phyloP scores from a whole-genome alignment of 2,888 invertebrate species.

The Eupithecia dodoneata region DNA sequence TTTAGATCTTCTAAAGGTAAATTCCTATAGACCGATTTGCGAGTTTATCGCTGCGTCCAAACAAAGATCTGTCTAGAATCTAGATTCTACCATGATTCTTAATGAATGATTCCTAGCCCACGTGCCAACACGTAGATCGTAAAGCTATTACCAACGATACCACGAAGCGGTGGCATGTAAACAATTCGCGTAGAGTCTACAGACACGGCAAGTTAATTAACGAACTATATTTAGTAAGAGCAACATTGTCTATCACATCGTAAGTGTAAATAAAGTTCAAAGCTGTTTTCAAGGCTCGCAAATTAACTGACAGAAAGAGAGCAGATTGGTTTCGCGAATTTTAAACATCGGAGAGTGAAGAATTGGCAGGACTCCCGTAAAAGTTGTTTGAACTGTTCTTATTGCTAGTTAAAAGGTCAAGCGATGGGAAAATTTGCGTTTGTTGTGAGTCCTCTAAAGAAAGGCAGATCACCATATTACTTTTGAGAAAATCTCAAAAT shows the following conservation, averaged over 20 bases:
- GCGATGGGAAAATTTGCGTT: neutral
- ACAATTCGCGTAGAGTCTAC: constrained; percentile 22
- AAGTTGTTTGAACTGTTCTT: neutral
- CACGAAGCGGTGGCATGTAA: constrained; percentile 21
- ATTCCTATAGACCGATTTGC: neutral
- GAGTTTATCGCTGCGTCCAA: neutral
- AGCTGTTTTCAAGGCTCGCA: constrained; percentile 14
- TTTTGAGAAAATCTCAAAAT: no score
- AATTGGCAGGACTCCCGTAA: constrained; percentile 10
- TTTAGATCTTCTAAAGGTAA: neutral
- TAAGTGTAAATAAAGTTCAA: constrained; percentile 32
- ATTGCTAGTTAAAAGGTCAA: neutral
- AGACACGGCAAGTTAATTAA: constrained; percentile 40
- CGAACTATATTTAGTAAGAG: constrained; percentile 38
- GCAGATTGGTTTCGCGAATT: constrained; percentile 8
- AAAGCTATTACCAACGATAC: constrained; percentile 18
- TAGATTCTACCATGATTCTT: neutral
- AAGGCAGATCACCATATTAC: neutral
- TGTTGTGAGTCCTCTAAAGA: neutral
- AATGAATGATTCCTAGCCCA: neutral
- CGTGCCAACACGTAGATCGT: neutral
- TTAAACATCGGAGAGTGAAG: neutral
- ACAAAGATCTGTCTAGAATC: neutral
- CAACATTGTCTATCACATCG: constrained; percentile 25
- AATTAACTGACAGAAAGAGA: constrained; percentile 11